These are phyloP conservation scores for Physella acuta DNA, from an alignment of 1,140 invertebrate species.

Conservation along the genomic window DNA sequence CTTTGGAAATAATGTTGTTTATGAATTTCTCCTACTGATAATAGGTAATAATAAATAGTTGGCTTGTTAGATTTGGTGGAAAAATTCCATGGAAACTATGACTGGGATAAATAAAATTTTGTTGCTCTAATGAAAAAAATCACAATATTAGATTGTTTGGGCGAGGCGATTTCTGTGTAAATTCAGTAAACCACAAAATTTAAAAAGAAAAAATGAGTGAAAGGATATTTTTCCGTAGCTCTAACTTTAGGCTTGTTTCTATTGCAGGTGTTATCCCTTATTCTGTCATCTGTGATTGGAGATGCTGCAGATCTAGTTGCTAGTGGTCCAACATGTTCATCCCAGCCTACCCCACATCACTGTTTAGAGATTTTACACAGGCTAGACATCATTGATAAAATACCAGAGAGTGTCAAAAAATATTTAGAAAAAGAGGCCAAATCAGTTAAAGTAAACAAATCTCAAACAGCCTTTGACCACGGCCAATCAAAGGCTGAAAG, in stretches of 20 bases:
- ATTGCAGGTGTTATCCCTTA: slow-evolving; percentile 72
- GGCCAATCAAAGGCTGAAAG: not conserved
- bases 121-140: no score
- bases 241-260: no score
- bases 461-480: slow-evolving; percentile 13
- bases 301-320: slow-evolving; percentile 90
- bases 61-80: no score
- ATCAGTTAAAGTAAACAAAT: not conserved
- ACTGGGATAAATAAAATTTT: no score
- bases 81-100: no score
- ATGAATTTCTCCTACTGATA: not conserved
- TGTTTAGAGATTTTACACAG: slow-evolving; percentile 42
- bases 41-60: no score
- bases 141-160: no score
- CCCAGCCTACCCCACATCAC: slow-evolving; percentile 59
- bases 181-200: no score
- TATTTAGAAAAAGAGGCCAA: slow-evolving; percentile 27
- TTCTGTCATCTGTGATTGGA: slow-evolving; percentile 92
- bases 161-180: no score
- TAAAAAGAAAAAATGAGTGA: no score
- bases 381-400: slow-evolving; percentile 29
- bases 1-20: not conserved
- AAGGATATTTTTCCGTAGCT: no score
- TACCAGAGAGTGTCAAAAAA: slow-evolving; percentile 36
- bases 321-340: slow-evolving; percentile 85